Evolutionary conservation across 37 sponge, comb jelly and placozoan species (phyloP).

Genomic region (Hormiphora californensis): DNA sequence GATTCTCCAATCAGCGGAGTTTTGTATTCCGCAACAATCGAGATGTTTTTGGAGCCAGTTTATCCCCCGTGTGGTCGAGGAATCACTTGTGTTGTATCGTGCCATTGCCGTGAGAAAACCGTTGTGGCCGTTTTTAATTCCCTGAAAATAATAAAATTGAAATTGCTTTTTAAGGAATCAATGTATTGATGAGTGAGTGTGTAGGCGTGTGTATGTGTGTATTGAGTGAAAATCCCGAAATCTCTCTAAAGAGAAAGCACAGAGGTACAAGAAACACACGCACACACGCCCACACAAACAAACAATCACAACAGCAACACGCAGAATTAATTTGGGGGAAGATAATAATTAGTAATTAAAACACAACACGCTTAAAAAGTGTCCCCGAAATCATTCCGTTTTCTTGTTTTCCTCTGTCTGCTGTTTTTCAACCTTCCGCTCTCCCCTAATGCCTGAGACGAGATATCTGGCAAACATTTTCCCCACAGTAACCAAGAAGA

Average conservation of each 20-base stretch:
- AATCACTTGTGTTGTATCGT: not conserved
- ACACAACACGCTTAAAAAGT: too few relatives aligned
- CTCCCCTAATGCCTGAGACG: not conserved
- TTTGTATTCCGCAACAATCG: constrained; percentile 37
- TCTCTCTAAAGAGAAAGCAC: too few relatives aligned
- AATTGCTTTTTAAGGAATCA: too few relatives aligned
- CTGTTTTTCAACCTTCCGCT: not conserved
- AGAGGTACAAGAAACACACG: too few relatives aligned
- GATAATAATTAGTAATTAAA: too few relatives aligned
- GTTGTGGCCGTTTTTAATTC: not conserved
- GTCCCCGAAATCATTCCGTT: not conserved
- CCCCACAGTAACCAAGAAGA: not conserved
- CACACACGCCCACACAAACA: too few relatives aligned
- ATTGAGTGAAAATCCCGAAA: too few relatives aligned
- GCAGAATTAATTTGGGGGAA: too few relatives aligned
- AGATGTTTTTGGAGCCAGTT: constrained; percentile 51
- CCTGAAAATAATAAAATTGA: too few relatives aligned
- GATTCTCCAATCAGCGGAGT: constrained; percentile 12
- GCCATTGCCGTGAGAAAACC: constrained; percentile 20
- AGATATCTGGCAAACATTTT: not conserved
- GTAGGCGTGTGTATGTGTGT: too few relatives aligned
- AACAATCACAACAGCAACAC: too few relatives aligned
- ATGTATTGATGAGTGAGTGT: too few relatives aligned
- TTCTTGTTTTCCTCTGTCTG: not conserved
- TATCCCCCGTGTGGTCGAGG: not conserved